Evolutionary conservation across 2,113 vertebrate species (phyloP), one percentile per base, ranked within the genome.

Genomic region (Misgurnus anguillicaudatus): DNA sequence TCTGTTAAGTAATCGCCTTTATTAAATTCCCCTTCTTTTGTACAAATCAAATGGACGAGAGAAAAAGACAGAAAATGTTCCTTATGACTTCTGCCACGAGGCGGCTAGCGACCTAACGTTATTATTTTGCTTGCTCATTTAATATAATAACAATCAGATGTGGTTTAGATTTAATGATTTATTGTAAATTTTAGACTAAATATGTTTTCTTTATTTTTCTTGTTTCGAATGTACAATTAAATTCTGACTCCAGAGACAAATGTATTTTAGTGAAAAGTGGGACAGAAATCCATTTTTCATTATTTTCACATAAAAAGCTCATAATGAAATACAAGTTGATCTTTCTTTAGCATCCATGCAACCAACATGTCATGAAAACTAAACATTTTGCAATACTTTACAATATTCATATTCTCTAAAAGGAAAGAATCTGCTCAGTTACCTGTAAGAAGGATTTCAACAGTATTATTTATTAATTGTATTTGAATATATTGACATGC

Each of bases 131-230:
- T 75, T 73, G 9, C 53, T 77, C 48, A 65, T 80, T 80, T 83
- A 36, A 85, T 82, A 78, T 62, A 80, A 75, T 80, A 87, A 87
- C 83, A 81, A 73, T 68, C 74, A 80, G 63, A 83, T 75, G 81
- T 85, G 72, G 83, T 79, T 80, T 84, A 82, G 80, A 70, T 82
- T 86, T 86, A 87, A 88, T 86, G 38, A 61, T 86, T 88, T 85
- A 90, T 90, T 91, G 81, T 76, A 88, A 78, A 79, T 84, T 69
- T 79, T 82, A 63, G 75, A 91, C 90, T 90, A 89, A 90, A 88
- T 86, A 85, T 76, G 82, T 72, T 87, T 75, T 21, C 36, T 39
- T 38, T 78, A 79, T 82, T 86, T 83, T 57, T 57, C 53, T 57
- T 57, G 17, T 57, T 78, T 41, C 3, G 68, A 84, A 62, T 84